Evolutionary conservation across 2,888 invertebrate species (phyloP), one percentile per base, ranked within the genome.

Genomic region (Dolichomitus sp.): DNA sequence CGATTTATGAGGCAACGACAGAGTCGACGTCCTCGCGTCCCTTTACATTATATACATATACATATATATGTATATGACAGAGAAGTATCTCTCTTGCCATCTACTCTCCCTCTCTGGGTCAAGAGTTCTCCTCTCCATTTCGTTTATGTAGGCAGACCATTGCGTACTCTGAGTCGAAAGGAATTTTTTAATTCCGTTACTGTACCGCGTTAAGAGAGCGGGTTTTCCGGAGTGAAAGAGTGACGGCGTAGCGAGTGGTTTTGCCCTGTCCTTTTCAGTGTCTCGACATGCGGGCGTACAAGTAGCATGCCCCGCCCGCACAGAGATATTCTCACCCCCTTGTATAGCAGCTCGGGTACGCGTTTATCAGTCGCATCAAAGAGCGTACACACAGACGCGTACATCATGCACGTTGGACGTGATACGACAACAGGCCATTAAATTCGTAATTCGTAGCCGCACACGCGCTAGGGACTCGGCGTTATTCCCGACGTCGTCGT

Each of bases 391-490:
- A 70, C 11, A 23, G 59, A 23, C 37, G 65, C 4, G 23, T 23
- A 68, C 17, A 14, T 27, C 17, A 40, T 33, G 17, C 19, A 45
- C 52, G 37, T 54, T 45, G 40, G 4, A 19, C 27, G 66, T 54
- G 61, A 77, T 61, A 73, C 63, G 68, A 74, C 77, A 73, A 89
- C 87, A 85, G 86, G 86, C 87, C 86, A 87, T 89, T 90, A 90
- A 89, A 89, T 89, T 90, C 87, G 89, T 90, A 88, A 88, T 90
- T 88, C 87, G 88, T 87, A 87, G 85, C 83, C 85, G 72, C 57
- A 66, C 59, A 68, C 66, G 68, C 72, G 54, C n/a, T 11, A 19
- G 52, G 84, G 85, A 85, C 81, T 84, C 85, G 80, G 68, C 72
- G 68, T 90, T 73, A 81, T 81, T 77, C 45, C 48, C 70, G 19